Evolutionary conservation across 2,888 invertebrate species (phyloP).

Genomic region (Rotaria sp.): DNA sequence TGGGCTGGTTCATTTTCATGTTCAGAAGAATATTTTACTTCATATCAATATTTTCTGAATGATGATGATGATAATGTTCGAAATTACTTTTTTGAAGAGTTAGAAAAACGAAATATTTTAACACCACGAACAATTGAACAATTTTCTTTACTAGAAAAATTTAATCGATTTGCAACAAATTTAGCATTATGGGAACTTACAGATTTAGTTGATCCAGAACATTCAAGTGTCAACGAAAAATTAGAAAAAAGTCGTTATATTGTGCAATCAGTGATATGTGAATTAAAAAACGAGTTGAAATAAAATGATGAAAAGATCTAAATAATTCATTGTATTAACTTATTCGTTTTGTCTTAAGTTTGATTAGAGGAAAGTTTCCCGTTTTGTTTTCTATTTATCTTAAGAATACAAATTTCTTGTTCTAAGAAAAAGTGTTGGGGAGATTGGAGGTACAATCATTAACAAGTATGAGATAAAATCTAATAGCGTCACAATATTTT

Average conservation of each 20-base stretch:
- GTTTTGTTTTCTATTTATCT: no score
- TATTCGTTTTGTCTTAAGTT: no score
- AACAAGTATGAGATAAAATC: no score
- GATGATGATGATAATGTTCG: background rate
- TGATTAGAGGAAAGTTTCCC: no score
- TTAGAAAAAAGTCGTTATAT: background rate
- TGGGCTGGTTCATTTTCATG: conserved; percentile 26
- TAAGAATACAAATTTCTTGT: no score
- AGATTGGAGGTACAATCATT: no score
- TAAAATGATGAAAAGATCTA: background rate
- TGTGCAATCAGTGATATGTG: background rate
- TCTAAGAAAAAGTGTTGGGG: no score
- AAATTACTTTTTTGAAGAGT: background rate
- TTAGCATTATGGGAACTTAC: background rate
- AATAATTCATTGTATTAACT: no score
- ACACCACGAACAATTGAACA: conserved; percentile 16
- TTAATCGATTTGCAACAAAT: background rate
- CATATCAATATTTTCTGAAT: background rate
- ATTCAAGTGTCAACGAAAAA: background rate
- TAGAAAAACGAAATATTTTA: background rate
- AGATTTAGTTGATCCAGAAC: background rate
- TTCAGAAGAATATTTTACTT: conserved; percentile 25
- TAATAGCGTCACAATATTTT: no score
- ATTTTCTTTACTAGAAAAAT: background rate
- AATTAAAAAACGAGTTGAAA: background rate